phyloP scores from a whole-genome alignment of 2,113 vertebrate species.

The Muntiacus reevesi region DNA sequence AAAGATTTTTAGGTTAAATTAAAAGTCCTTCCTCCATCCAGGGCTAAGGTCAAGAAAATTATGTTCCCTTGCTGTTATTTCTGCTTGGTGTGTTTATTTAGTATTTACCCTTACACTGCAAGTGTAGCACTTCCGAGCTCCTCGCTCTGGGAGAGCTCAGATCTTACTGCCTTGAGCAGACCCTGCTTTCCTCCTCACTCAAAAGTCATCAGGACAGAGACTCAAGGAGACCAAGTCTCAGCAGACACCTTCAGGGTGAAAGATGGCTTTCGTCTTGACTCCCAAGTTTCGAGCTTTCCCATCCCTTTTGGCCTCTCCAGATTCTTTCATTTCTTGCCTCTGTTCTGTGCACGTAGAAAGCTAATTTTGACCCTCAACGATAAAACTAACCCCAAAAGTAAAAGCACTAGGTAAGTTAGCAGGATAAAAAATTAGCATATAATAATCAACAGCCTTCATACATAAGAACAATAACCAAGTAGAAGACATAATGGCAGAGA shows the following conservation, averaged over 20 bases:
- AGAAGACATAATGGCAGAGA: not conserved
- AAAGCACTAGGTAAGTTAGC: not conserved
- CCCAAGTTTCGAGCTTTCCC: not conserved
- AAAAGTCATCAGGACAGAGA: not conserved
- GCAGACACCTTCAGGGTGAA: not conserved
- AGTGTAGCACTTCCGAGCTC: not conserved
- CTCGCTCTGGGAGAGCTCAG: not conserved
- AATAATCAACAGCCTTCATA: not conserved
- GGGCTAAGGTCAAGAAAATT: not conserved
- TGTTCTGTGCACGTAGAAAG: not conserved
- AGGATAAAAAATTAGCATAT: not conserved
- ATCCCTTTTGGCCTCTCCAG: not conserved
- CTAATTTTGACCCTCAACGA: not conserved
- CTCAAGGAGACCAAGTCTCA: not conserved
- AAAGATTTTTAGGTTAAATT: not conserved
- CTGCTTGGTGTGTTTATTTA: not conserved
- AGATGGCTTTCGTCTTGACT: not conserved
- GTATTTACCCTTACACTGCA: not conserved
- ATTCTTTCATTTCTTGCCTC: not conserved
- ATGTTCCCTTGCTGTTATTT: not conserved
- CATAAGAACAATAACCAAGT: not conserved
- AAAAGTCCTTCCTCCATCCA: not conserved
- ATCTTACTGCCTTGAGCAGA: not conserved
- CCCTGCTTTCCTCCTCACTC: not conserved
- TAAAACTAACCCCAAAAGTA: not conserved